phyloP scores from a whole-genome alignment of 1,140 invertebrate species.

The Alviniconcha marisindica region DNA sequence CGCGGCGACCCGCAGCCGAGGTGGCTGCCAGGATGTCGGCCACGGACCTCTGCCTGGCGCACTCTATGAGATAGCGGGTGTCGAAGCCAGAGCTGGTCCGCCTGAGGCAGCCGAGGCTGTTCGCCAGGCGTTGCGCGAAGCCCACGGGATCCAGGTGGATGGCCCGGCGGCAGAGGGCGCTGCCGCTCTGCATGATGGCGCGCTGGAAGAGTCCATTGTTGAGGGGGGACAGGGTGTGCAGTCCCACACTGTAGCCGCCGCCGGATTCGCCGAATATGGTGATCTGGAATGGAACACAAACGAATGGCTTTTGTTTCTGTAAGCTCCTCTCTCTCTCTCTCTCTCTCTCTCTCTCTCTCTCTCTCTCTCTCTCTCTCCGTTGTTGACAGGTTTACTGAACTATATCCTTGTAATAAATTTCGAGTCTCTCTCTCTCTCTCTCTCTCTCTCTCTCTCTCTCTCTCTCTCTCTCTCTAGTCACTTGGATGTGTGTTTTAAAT shows the following conservation, averaged over 20 bases:
- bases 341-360: too few species aligned
- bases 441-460: too few species aligned
- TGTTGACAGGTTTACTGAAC: too few species aligned
- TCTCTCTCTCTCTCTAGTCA: constrained; percentile 90
- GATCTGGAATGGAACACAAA: too few species aligned
- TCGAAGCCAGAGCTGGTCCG: constrained; percentile 1
- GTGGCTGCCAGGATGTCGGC: constrained; percentile 1
- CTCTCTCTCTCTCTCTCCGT: too few species aligned
- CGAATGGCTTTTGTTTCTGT: too few species aligned
- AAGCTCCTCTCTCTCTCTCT: too few species aligned
- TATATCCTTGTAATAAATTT: too few species aligned
- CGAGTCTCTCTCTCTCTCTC: too few species aligned
- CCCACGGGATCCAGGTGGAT: constrained; percentile 28
- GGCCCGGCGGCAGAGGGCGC: constrained; percentile 19
- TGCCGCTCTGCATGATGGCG: constrained; percentile 52
- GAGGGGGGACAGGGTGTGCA: constrained; percentile 31
- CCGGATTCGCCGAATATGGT: constrained; percentile 65
- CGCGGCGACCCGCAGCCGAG: neutral
- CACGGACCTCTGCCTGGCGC: constrained; percentile 3
- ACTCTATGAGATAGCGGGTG: constrained; percentile 25
- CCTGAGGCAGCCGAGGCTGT: constrained; percentile 27
- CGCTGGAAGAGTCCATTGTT: constrained; percentile 48
- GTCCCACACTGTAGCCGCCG: constrained; percentile 44
- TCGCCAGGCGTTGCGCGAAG: constrained; percentile 34
- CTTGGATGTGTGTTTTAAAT: constrained; percentile 84